A percentile compares a stretch with the other conserved stretches of the same genome.
phyloP scores from a whole-genome alignment of 2,113 vertebrate species.

The Chaenocephalus aceratus region DNA sequence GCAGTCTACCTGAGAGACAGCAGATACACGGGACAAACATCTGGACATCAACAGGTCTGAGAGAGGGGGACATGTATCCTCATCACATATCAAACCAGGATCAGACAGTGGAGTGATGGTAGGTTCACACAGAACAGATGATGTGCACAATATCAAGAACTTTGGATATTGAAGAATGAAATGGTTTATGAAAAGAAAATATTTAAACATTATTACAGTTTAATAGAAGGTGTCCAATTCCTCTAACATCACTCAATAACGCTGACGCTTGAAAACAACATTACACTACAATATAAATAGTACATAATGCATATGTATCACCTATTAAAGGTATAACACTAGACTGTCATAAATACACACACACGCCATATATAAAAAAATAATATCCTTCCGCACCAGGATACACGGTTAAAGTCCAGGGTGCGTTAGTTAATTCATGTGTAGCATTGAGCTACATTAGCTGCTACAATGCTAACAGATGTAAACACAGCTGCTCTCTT shows the following conservation, averaged over 20 bases:
- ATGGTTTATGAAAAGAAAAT: neutral
- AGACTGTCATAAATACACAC: neutral
- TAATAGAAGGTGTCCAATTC: neutral
- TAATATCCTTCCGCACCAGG: no score
- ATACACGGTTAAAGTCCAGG: neutral
- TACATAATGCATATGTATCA: neutral
- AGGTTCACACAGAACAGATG: no score
- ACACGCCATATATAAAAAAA: neutral
- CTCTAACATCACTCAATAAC: no score
- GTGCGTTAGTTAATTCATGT: neutral
- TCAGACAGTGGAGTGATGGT: neutral
- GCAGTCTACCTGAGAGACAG: neutral
- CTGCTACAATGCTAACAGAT: no score
- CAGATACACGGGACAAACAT: neutral
- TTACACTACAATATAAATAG: neutral
- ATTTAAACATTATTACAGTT: neutral
- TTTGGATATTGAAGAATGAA: neutral
- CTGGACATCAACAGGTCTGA: neutral
- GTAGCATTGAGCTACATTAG: neutral
- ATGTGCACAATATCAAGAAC: neutral
- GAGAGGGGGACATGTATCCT: no score
- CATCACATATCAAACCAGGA: neutral
- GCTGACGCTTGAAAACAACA: neutral
- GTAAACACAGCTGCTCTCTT: conserved; percentile 4
- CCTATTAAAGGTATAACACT: neutral